Evolutionary conservation across 2,113 vertebrate species (phyloP), one percentile per base, ranked within the genome.

Genomic region (Pao palembangensis): DNA sequence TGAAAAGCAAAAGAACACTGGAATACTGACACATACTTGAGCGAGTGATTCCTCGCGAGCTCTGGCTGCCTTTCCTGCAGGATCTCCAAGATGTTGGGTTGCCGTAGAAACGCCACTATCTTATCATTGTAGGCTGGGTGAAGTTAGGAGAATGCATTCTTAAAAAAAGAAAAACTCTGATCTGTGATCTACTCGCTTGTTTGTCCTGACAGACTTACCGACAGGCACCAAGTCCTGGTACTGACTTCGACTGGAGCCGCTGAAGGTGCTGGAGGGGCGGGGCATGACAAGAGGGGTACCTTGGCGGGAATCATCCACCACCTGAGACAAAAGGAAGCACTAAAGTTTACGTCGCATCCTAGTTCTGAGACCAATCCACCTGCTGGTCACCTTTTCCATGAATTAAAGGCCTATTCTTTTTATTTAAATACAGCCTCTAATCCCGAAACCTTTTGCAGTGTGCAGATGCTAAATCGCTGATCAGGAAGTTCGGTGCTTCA

Each of bases 31-130:
- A 20, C 62, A 0, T 87, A 99, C 97, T 94, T 99, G 90, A 99
- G 96, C 64, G 96, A 93, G 76, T 94, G 93, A 84, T 99, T 97
- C 83, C 97, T 94, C 81, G 92, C 90, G 6, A 99, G 94, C 79
- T 98, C 96, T 21, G 96, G 96, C 10, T 99, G 97, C 69, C 96
- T 92, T 58, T 99, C 97, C 80, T 99, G 96, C 5, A 99, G 92
- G 84, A 99, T 95, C 90, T 99, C 97, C 53, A 97, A 91, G 80
- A 98, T 96, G 88, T 98, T 99, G 61, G 95, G 94, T 76, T 99
- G 97, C 79, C 97, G 91, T 73, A 99, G 89, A 92, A 99, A 99
- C 0, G 94, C 96, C 76, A 99, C 97, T 52, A 99, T 99, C 89
- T 99, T 99, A 87, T 99, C 97, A 77, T 98, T 99, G 87, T 99